Conservation (phyloP, 2,113 vertebrate genomes). For the Otolemur garnettii region DNA sequence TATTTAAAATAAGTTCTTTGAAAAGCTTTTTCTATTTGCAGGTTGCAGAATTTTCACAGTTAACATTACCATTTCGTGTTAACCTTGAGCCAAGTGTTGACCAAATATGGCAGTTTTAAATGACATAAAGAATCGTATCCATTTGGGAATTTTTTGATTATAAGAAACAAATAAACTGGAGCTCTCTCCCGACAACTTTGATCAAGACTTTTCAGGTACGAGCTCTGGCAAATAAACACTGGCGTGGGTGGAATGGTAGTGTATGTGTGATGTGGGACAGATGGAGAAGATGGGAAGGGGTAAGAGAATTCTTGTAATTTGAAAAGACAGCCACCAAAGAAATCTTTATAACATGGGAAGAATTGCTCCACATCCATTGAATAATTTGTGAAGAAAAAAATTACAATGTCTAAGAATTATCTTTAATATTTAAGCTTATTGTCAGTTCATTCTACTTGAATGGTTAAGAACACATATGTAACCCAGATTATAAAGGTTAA, state of each 20-base stretch:
- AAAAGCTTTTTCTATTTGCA: background rate
- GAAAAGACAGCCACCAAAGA: background rate
- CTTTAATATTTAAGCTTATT: background rate
- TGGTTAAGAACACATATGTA: background rate
- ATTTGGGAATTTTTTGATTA: background rate
- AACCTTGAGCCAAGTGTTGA: background rate
- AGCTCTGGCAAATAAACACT: background rate
- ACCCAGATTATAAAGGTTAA: background rate
- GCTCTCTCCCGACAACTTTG: background rate
- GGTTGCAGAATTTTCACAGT: background rate
- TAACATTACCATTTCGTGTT: background rate
- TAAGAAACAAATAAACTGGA: background rate
- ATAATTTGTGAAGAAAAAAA: slow-evolving; percentile 14
- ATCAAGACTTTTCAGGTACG: background rate
- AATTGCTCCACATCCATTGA: background rate
- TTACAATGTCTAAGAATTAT: background rate
- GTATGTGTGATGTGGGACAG: rapidly evolving
- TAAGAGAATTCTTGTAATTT: background rate
- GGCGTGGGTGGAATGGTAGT: rapidly evolving
- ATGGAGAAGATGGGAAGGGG: rapidly evolving
- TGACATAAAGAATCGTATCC: background rate
- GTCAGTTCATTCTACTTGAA: background rate
- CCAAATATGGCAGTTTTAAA: slow-evolving; percentile 23
- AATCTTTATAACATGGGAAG: background rate
- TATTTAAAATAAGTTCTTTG: background rate